A percentile compares a stretch with the other conserved stretches of the same genome.
Conservation (phyloP, 2,888 invertebrate genomes). For the Spilarctia lutea region DNA sequence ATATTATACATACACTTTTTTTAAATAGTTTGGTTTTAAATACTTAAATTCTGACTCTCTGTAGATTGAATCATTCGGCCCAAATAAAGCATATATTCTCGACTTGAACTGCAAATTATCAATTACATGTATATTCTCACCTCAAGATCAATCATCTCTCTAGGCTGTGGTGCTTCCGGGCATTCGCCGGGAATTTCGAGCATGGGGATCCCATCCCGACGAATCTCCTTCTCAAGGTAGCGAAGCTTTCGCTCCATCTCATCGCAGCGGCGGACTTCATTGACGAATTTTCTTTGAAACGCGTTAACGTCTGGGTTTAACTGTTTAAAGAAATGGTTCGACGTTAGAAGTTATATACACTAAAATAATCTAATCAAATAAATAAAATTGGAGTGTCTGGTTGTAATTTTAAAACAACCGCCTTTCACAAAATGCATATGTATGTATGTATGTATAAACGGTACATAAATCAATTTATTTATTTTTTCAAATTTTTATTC, state of each 20-base stretch:
- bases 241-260: constrained; percentile 99
- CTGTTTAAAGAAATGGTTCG: constrained; percentile 78
- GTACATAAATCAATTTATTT: too few species aligned
- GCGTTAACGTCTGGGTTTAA: constrained; percentile 99
- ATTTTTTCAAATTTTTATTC: too few species aligned
- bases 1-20: neutral
- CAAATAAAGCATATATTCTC: too few species aligned
- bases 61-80: neutral
- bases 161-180: constrained; percentile 99
- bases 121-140: constrained; percentile 75
- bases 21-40: too few species aligned
- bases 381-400: too few species aligned
- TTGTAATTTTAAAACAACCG: too few species aligned
- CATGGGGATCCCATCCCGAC: constrained; percentile 98
- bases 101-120: neutral
- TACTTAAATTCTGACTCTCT: neutral
- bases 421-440: too few species aligned
- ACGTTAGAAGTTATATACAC: neutral
- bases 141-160: constrained; percentile 99
- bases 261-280: constrained; percentile 98
- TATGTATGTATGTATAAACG: too few species aligned
- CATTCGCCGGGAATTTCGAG: constrained; percentile 98
- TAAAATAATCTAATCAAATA: neutral
- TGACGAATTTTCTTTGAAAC: constrained; percentile 99
- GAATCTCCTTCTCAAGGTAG: constrained; percentile 98